phyloP scores from a whole-genome alignment of 2,113 vertebrate genomes.

The Spheniscus mendiculus region DNA sequence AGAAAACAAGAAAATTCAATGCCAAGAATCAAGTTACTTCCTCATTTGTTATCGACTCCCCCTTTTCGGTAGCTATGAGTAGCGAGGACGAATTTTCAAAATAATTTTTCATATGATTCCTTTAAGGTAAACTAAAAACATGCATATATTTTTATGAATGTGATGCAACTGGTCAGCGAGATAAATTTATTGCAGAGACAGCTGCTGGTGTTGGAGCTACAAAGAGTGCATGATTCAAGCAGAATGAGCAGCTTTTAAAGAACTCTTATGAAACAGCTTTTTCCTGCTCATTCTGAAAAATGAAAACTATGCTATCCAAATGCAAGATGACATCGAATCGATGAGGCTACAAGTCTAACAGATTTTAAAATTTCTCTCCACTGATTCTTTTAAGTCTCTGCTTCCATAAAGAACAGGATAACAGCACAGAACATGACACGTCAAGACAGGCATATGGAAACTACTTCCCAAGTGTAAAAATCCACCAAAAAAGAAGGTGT shows the following conservation, averaged over 20 bases:
- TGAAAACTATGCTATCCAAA: neutral
- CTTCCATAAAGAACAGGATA: neutral
- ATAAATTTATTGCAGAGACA: neutral
- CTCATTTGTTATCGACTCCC: neutral
- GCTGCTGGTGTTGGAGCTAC: neutral
- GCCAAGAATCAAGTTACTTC: conserved; percentile 14
- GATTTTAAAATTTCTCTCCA: neutral
- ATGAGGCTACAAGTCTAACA: neutral
- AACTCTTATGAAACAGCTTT: conserved; percentile 10
- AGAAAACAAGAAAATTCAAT: conserved; percentile 6
- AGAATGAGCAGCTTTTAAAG: neutral
- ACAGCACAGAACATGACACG: neutral
- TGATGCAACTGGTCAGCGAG: neutral
- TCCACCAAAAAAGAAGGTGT: neutral
- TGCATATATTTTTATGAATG: neutral
- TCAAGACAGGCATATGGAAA: neutral
- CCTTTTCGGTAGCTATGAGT: neutral
- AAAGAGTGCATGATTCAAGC: neutral
- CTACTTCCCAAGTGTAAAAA: neutral
- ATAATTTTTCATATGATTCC: neutral
- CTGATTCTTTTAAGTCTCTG: neutral
- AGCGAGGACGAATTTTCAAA: neutral
- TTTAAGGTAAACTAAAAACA: neutral
- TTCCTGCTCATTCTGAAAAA: neutral
- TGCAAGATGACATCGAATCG: neutral